phyloP scores from a whole-genome alignment of 2,888 invertebrate species.

The Andrena haemorrhoa region DNA sequence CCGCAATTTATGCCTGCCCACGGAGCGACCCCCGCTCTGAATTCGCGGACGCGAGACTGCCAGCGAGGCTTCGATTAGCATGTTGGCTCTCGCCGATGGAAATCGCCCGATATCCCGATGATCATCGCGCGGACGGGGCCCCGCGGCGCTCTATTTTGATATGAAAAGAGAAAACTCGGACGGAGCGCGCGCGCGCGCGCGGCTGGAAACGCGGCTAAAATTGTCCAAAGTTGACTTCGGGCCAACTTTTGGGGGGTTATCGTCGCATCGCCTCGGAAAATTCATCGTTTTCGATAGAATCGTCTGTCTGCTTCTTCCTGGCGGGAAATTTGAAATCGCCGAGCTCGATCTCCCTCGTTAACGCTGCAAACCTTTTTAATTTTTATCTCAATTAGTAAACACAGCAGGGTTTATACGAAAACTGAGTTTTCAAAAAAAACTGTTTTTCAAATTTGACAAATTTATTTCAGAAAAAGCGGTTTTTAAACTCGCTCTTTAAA shows the following conservation, averaged over 20 bases:
- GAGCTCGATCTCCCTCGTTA: not conserved
- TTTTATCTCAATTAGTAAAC: too few species aligned
- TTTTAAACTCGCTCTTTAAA: too few species aligned
- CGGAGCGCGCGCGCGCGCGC: not conserved
- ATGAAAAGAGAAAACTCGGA: slow-evolving; percentile 13
- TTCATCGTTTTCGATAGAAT: not conserved
- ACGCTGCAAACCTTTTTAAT: too few species aligned
- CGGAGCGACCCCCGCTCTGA: not conserved
- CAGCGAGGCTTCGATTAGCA: slow-evolving; percentile 17
- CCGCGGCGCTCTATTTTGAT: slow-evolving; percentile 43
- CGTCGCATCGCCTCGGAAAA: not conserved
- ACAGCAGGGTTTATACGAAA: too few species aligned
- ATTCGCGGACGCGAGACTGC: not conserved
- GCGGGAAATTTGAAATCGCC: not conserved
- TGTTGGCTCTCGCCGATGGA: not conserved
- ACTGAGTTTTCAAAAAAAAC: too few species aligned
- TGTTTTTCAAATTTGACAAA: too few species aligned
- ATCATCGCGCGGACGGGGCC: slow-evolving; percentile 43
- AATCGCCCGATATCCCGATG: slow-evolving; percentile 27
- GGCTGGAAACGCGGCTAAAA: slow-evolving; percentile 24
- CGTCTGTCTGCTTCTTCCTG: not conserved
- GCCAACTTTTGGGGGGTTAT: slow-evolving; percentile 22
- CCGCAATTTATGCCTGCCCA: not conserved
- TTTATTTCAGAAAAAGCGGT: too few species aligned
- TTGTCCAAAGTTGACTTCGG: slow-evolving; percentile 21